A percentile compares a stretch with the other conserved stretches of the same genome.
phyloP scores from a whole-genome alignment of 2,888 invertebrate species.

The Drosophila dives region DNA sequence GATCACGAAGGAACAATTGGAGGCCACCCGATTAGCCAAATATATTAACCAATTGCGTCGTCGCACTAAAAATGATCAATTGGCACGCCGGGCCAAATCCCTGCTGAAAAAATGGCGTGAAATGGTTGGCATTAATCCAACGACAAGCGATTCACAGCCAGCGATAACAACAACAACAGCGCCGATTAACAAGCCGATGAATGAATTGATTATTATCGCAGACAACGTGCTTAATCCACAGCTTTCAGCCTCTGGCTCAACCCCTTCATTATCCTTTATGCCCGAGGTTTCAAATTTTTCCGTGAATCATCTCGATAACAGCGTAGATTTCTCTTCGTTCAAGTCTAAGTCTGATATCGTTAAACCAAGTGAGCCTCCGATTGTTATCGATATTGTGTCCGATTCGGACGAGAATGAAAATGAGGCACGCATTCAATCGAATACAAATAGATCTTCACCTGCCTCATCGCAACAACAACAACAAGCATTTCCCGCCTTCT shows the following conservation, averaged over 20 bases:
- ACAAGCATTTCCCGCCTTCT: slow-evolving; percentile 9
- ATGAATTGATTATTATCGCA: background rate
- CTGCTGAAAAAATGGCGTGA: slow-evolving; percentile 97
- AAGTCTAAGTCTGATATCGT: slow-evolving; percentile 16
- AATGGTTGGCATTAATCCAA: slow-evolving; percentile 89
- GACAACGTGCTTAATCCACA: background rate
- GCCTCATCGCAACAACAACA: background rate
- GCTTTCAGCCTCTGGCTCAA: background rate
- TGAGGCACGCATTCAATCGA: slow-evolving; percentile 6
- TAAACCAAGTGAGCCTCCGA: slow-evolving; percentile 57
- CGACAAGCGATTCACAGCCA: slow-evolving; percentile 49
- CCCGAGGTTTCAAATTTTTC: background rate
- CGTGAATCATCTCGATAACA: background rate
- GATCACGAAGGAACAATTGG: slow-evolving; percentile 84
- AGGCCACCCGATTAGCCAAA: slow-evolving; percentile 96
- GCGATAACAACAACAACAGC: slow-evolving; percentile 1
- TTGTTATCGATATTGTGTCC: slow-evolving; percentile 82
- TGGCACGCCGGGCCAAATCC: slow-evolving; percentile 96
- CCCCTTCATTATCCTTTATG: background rate
- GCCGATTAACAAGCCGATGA: background rate
- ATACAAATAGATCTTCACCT: slow-evolving; percentile 7
- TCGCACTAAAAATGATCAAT: slow-evolving; percentile 92
- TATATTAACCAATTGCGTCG: slow-evolving; percentile 96
- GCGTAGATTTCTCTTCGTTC: slow-evolving; percentile 4
- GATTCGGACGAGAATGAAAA: slow-evolving; percentile 80